Conservation (phyloP, 2,888 invertebrate species). For the Zaprionus lineosus region DNA sequence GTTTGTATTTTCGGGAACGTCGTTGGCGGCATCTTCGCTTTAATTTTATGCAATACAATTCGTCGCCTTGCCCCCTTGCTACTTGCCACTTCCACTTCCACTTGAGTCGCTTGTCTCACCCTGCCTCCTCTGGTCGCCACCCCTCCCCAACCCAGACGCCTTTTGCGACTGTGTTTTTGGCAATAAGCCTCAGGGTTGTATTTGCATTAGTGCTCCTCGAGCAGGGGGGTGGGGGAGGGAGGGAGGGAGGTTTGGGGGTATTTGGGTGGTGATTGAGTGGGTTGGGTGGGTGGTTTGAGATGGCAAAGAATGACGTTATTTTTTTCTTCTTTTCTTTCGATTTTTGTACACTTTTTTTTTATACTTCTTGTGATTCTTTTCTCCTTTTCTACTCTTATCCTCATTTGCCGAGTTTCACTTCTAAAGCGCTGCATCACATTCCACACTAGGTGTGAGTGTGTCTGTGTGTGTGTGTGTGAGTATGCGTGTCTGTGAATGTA, state of each 20-base stretch:
- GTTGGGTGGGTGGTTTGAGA: too few species aligned
- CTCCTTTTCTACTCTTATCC: conserved; percentile 41
- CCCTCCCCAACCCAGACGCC: conserved; percentile 18
- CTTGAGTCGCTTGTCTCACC: not conserved
- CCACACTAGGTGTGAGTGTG: conserved; percentile 14
- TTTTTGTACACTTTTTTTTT: conserved; percentile 6
- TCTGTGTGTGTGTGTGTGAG: not conserved
- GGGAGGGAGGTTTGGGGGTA: too few species aligned
- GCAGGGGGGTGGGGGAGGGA: not conserved
- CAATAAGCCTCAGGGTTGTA: conserved; percentile 79
- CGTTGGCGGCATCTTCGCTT: conserved; percentile 63
- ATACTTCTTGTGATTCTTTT: conserved; percentile 15
- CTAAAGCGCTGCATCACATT: conserved; percentile 52
- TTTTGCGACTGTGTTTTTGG: conserved; percentile 65
- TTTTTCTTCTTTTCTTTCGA: not conserved
- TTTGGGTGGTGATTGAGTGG: too few species aligned
- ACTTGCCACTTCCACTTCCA: not conserved
- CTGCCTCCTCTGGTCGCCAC: not conserved
- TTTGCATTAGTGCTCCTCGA: conserved; percentile 68
- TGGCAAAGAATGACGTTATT: conserved; percentile 20
- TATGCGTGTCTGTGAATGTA: not conserved
- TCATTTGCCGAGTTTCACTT: conserved; percentile 48
- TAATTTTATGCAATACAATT: conserved; percentile 73
- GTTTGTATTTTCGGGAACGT: conserved; percentile 26
- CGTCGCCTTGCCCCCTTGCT: conserved; percentile 38